These are phyloP conservation scores for Astatotilapia flaviijosephi DNA, from an alignment of 2,113 vertebrate species.

Conservation along the genomic window DNA sequence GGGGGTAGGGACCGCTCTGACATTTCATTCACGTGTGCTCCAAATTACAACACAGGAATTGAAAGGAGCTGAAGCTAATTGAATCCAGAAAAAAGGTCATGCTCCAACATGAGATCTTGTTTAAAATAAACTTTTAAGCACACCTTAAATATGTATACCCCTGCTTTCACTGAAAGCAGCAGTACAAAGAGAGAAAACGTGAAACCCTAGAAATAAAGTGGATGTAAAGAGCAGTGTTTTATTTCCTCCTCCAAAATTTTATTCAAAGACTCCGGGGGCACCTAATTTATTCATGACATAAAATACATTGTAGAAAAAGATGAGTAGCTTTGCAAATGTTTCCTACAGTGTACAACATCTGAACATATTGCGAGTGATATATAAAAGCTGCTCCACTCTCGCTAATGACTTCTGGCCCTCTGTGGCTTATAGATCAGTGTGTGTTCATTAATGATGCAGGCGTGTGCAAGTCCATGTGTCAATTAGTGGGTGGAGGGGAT, in stretches of 20 bases:
- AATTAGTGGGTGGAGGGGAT: constrained; percentile 54
- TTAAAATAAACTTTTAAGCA: background rate
- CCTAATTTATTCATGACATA: constrained; percentile 22
- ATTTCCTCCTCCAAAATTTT: background rate
- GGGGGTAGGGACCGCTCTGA: constrained; percentile 1
- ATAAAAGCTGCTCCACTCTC: constrained; percentile 46
- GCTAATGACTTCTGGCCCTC: constrained; percentile 58
- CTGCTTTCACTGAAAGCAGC: background rate
- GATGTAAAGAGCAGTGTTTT: background rate
- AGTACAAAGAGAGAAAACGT: background rate
- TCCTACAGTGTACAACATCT: constrained; percentile 19
- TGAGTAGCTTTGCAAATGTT: constrained; percentile 23
- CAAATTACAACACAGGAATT: constrained; percentile 3
- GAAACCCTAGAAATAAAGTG: background rate
- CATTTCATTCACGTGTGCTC: constrained; percentile 27
- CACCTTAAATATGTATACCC: background rate
- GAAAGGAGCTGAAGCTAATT: constrained; percentile 2
- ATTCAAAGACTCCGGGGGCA: background rate
- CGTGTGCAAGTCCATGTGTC: constrained; percentile 44
- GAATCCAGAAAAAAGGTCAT: background rate
- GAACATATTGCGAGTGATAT: constrained; percentile 38
- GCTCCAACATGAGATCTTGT: background rate
- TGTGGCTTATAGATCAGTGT: constrained; percentile 61
- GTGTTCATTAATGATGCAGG: constrained; percentile 66
- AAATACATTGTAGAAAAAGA: constrained; percentile 24